A percentile compares a stretch with the other conserved stretches of the same genome.
Conservation (phyloP, 2,113 vertebrate genomes). For the Mionectes macconnelli region DNA sequence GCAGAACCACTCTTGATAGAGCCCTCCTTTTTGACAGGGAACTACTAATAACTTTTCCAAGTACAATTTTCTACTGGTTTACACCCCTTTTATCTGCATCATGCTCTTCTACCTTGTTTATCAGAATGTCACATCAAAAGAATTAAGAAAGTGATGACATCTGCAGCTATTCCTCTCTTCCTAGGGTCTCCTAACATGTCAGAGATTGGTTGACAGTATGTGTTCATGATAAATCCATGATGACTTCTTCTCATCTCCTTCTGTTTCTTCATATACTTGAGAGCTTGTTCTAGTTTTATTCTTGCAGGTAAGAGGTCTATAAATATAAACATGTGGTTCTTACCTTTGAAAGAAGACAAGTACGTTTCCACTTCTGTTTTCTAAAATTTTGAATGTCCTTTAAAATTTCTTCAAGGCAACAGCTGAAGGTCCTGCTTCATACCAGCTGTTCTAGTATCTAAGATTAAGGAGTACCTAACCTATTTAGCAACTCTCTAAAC, state of each 20-base stretch:
- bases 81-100: neutral
- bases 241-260: neutral
- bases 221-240: neutral
- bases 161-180: neutral
- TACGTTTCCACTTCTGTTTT: neutral
- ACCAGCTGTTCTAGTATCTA: neutral
- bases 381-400: neutral
- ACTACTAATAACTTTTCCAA: neutral
- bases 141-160: neutral
- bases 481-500: neutral
- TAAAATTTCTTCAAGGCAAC: neutral
- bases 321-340: neutral
- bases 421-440: neutral
- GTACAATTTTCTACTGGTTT: neutral
- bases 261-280: neutral
- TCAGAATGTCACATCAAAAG: slow-evolving; percentile 51
- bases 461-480: neutral
- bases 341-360: neutral
- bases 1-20: neutral
- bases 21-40: neutral
- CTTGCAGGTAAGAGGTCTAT: neutral
- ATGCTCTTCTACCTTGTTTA: neutral
- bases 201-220: neutral
- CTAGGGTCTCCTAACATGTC: neutral
- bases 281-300: neutral